These are phyloP conservation scores for Agrotis puta DNA, from an alignment of 2,888 invertebrate genomes.

Conservation along the genomic window DNA sequence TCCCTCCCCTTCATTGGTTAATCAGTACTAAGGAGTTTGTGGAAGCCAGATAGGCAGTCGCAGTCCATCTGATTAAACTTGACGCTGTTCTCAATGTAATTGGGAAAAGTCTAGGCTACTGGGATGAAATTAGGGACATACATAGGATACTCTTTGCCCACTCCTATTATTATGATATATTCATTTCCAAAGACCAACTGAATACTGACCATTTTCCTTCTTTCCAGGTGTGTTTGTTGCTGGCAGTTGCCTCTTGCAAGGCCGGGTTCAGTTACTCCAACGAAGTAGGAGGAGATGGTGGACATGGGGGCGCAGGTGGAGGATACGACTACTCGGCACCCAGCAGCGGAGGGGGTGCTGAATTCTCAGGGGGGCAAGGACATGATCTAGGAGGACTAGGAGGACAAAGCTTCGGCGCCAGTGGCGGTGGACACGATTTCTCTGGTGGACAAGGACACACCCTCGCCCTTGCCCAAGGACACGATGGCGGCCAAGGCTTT, in stretches of 20 bases:
- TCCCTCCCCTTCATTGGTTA: too few species aligned
- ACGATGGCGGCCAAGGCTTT: constrained; percentile 64
- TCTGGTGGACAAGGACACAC: constrained; percentile 55
- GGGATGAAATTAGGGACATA: too few species aligned
- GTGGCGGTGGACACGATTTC: constrained; percentile 64
- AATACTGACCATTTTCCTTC: constrained; percentile 45
- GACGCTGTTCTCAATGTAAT: too few species aligned
- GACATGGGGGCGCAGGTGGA: constrained; percentile 66
- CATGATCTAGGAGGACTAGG: constrained; percentile 39
- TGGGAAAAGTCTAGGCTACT: too few species aligned
- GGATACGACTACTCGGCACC: constrained; percentile 71
- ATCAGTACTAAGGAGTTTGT: neutral
- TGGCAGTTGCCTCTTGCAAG: constrained; percentile 86
- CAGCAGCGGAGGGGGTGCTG: constrained; percentile 62
- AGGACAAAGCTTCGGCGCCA: constrained; percentile 59
- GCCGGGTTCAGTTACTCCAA: constrained; percentile 80
- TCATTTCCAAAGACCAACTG: neutral
- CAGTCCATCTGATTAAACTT: too few species aligned
- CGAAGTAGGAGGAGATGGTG: constrained; percentile 73
- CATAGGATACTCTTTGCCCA: too few species aligned
- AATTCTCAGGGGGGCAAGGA: constrained; percentile 64
- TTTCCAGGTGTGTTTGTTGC: constrained; percentile 85
- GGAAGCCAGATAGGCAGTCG: too few species aligned
- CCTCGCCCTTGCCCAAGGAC: constrained; percentile 58
- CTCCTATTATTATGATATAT: neutral